Conservation (phyloP, 2,888 invertebrate genomes). For the Nemotelus pantherinus region DNA sequence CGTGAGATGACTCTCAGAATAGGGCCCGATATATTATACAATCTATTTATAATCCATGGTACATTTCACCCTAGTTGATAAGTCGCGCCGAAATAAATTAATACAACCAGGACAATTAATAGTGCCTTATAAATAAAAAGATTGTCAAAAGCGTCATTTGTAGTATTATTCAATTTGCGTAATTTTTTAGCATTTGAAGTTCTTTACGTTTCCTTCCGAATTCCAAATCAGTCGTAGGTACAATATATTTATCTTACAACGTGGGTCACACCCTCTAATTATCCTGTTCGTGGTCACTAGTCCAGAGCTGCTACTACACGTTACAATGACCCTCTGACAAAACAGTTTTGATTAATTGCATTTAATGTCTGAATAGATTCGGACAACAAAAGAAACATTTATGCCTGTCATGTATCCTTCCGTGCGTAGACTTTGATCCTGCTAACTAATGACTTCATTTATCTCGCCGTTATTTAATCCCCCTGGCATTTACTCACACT, state of each 20-base stretch:
- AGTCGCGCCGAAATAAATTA: too few relatives aligned
- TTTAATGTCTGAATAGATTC: conserved; percentile 40
- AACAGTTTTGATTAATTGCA: conserved; percentile 41
- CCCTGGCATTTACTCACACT: conserved; percentile 56
- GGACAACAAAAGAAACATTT: conserved; percentile 44
- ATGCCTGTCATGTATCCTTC: conserved; percentile 42
- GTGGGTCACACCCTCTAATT: not conserved
- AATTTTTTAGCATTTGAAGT: too few relatives aligned
- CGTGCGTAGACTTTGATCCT: conserved; percentile 51
- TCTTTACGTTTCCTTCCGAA: not conserved
- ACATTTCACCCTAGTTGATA: too few relatives aligned
- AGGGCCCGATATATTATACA: too few relatives aligned
- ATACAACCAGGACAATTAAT: too few relatives aligned
- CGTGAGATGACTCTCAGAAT: too few relatives aligned
- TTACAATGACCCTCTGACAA: conserved; percentile 24
- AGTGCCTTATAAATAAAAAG: too few relatives aligned
- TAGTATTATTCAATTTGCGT: too few relatives aligned
- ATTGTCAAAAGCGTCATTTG: too few relatives aligned
- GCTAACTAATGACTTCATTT: conserved; percentile 66
- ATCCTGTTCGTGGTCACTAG: not conserved
- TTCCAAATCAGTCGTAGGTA: not conserved
- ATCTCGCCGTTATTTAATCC: conserved; percentile 59
- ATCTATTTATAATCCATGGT: too few relatives aligned
- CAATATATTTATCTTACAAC: not conserved
- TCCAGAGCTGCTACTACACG: not conserved